Evolutionary conservation across 1,140 invertebrate genomes (phyloP), one percentile per base, ranked within the genome.

Genomic region (Heliconius congener): DNA sequence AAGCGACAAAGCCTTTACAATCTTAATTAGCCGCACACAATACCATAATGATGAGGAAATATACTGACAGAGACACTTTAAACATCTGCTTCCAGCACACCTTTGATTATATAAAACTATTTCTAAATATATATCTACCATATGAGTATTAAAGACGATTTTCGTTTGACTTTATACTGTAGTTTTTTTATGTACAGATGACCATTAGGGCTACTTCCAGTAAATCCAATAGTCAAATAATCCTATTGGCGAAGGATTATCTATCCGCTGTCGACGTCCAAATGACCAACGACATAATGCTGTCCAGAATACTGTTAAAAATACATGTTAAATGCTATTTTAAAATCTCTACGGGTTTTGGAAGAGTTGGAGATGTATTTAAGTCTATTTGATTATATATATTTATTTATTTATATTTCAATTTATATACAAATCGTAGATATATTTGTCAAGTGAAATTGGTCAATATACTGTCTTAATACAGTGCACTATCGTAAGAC

Each of bases 241-340:
- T 93, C 91, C 89, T 79, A 89, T 93, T 90, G 83, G 55, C 34
- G 39, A 34, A 71, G 90, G 91, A 92, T 93, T 89, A 93, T 88
- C 89, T 77, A 70, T 78, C 57, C 80, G 85, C 74, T 71, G 79
- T 27, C 50, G 23, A 27, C 71, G 77, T 74, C 73, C 66, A 87
- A 86, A 87, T 92, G 89, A 88, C 87, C 86, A 86, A 76, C 81
- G 75, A 74, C 73, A 27, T 66, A 66, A 66, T 30, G 60, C 60
- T 66, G 60, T 66, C 27, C 13, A 1, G 60, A 66, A 66, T 30
- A 66, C 23, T 66, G 3, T 66, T 66, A 66, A 66, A 66, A 66
- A 23, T 23, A 57, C 55, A 57, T 66, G 6, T 2, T 57, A 11
- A 60, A 60, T 60, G 11, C 27, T 30, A 16, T 66, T 66, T 66